Base-by-base conservation (phyloP, 2,797 vertebrate species). In the Gymnothorax reevesii region DNA sequence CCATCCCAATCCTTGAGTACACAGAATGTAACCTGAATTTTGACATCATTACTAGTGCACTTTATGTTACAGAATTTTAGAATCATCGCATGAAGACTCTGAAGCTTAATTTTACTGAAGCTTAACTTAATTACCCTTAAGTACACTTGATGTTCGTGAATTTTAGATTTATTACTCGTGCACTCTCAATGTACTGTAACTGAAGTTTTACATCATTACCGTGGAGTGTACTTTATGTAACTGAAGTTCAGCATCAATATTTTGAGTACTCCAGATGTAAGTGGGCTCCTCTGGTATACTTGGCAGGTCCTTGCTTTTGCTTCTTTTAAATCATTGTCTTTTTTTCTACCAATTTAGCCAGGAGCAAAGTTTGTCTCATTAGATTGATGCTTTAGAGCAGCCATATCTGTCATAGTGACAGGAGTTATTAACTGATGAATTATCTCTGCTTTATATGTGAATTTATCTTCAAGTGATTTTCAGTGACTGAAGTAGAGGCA, bases 371-470 rank as follows among this genome's bases (percentile, higher is more conserved):
- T 80, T 55, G 17, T 54, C 77, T 17, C 9, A 6, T 55, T 80
- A 80, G 77, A 80, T 80, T 80, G 54, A 80, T 55, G 25, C 52
- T 80, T 80, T 80, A 52, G 54, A n/a, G 77, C 52, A n/a, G 49
- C 77, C 49, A n/a, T 80, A 80, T 80, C 77, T n/a, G 52, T 80
- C 77, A 80, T 55, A 20, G 49, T 80, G 77, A 80, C 52, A 55
- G 77, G 49, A 80, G 77, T 80, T 80, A 80, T 80, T 80, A 80
- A 80, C 42, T 55, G 77, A 80, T 80, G 52, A 80, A 80, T 55
- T 80, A 80, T 54, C 20, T 80, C 52, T 54, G 52, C 17, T 80
- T 80, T 80, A 55, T 80, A 80, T 54, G n/a, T 80, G 52, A 80
- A 80, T 80, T 55, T 80, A 54, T 52, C 10, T n/a, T 80, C 49